Evolutionary conservation across 2,888 invertebrate genomes (phyloP).

Genomic region (Mythimna albipuncta): DNA sequence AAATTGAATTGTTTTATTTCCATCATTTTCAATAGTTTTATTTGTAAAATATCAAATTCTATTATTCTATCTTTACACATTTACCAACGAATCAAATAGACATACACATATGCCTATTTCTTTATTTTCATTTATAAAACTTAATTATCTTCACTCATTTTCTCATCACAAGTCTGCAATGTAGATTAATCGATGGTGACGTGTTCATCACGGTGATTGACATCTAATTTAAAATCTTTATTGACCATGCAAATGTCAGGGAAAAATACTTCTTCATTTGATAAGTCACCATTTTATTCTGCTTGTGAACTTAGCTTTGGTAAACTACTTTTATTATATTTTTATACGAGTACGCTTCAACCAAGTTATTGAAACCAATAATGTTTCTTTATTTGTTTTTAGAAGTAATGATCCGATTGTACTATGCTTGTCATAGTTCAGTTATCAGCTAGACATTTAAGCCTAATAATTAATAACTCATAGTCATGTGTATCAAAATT

Average conservation of each 20-base stretch:
- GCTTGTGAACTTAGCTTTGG: not conserved
- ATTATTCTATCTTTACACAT: too few relatives aligned
- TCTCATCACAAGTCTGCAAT: not conserved
- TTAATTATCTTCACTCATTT: not conserved
- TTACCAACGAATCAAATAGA: too few relatives aligned
- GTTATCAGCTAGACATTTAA: too few relatives aligned
- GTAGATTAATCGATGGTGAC: slow-evolving; percentile 15
- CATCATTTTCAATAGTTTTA: not conserved
- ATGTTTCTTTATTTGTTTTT: too few relatives aligned
- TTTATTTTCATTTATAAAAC: too few relatives aligned
- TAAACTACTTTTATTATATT: not conserved
- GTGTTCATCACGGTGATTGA: slow-evolving; percentile 43
- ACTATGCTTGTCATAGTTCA: too few relatives aligned
- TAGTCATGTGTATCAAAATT: too few relatives aligned
- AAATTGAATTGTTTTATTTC: not conserved
- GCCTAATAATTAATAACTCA: too few relatives aligned
- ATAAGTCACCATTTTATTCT: not conserved
- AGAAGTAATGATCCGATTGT: too few relatives aligned
- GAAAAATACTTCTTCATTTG: not conserved
- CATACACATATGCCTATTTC: not conserved
- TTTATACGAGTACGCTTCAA: too few relatives aligned
- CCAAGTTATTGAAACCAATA: too few relatives aligned
- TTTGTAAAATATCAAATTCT: too few relatives aligned
- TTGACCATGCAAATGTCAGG: slow-evolving; percentile 9
- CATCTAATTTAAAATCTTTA: slow-evolving; percentile 48